Conservation (phyloP, 2,797 vertebrate genomes). For the Bradypodion pumilum region DNA sequence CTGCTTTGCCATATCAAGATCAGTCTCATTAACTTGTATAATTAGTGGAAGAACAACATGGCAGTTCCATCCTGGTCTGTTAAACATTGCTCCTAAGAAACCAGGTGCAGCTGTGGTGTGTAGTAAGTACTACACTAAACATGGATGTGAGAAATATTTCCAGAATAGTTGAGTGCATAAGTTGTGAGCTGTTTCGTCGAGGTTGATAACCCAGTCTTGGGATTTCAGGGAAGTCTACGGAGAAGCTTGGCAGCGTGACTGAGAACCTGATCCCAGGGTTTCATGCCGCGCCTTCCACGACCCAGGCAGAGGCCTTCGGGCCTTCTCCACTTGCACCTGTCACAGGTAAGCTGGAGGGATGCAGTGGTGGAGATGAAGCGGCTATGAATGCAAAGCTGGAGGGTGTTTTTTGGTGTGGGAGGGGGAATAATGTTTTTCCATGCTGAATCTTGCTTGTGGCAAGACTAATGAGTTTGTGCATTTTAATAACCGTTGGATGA, state of each 20-base stretch:
- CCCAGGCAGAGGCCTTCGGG: constrained; percentile 74
- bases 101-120: not conserved
- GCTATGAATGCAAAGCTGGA: too few species aligned
- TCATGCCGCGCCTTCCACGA: constrained; percentile 62
- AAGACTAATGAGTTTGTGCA: not conserved
- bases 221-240: constrained; percentile 81
- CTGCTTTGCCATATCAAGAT: not conserved
- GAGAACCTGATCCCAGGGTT: constrained; percentile 89
- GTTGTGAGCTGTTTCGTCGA: too few species aligned
- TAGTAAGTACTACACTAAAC: not conserved
- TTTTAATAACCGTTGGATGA: not conserved
- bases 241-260: constrained; percentile 81
- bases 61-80: not conserved
- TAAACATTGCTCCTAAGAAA: not conserved
- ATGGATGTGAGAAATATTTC: not conserved
- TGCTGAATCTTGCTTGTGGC: not conserved
- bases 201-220: constrained; percentile 9
- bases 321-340: constrained; percentile 79
- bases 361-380: too few species aligned
- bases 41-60: too few species aligned
- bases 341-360: constrained; percentile 75
- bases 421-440: not conserved
- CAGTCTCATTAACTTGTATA: not conserved
- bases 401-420: too few species aligned
- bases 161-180: not conserved